phyloP scores from a whole-genome alignment of 2,113 vertebrate species.

The Toxostoma redivivum region DNA sequence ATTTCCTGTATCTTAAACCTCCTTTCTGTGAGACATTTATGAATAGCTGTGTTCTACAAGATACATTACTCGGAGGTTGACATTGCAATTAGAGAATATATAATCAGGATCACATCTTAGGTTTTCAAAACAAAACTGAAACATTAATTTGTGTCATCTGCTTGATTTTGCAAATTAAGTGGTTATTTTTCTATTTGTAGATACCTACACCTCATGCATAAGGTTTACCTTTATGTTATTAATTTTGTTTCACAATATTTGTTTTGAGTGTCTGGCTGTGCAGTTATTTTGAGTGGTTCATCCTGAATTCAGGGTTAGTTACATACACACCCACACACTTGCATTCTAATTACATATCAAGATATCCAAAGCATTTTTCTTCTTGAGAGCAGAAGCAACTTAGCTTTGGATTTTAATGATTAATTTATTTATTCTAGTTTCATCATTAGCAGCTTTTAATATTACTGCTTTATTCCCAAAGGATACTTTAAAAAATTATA shows the following conservation, averaged over 20 bases:
- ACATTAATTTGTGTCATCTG: background rate
- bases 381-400: background rate
- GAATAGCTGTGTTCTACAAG: background rate
- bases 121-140: background rate
- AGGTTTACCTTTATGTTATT: background rate
- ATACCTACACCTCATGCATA: background rate
- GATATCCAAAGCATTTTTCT: background rate
- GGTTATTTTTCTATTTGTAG: background rate
- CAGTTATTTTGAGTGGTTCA: background rate
- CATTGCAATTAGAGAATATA: background rate
- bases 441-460: background rate
- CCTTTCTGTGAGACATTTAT: background rate
- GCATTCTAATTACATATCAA: background rate
- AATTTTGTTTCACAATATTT: background rate
- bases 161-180: conserved; percentile 3
- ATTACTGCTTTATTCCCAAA: background rate
- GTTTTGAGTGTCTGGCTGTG: background rate
- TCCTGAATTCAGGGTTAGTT: background rate
- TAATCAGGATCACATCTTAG: background rate
- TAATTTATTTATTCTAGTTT: conserved; percentile 11
- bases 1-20: background rate
- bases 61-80: background rate
- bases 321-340: background rate
- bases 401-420: background rate
- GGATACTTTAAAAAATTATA: background rate